Conservation (phyloP, 2,113 vertebrate species). For the Sylvilagus bachmani region DNA sequence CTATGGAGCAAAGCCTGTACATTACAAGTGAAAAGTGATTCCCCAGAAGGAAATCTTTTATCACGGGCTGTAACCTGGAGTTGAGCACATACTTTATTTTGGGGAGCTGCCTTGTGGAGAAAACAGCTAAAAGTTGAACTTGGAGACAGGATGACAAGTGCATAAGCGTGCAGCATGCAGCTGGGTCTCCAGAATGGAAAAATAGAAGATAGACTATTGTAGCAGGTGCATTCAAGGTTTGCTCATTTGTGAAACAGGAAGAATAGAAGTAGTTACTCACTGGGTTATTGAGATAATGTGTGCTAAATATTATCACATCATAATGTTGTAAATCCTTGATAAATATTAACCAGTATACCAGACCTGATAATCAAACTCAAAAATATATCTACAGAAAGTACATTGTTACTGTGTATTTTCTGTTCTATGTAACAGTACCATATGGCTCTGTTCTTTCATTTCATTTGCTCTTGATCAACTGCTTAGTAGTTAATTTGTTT, state of each 20-base stretch:
- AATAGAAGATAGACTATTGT: not conserved
- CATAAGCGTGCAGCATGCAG: not conserved
- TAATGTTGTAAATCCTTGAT: not conserved
- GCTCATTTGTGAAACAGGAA: not conserved
- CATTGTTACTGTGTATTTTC: not conserved
- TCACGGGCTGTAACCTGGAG: constrained; percentile 37
- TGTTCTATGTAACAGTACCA: not conserved
- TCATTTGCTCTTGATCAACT: not conserved
- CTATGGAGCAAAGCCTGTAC: not conserved
- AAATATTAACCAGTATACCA: not conserved
- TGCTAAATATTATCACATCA: not conserved
- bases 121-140: not conserved
- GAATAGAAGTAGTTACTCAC: not conserved
- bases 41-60: constrained; percentile 63
- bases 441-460: not conserved
- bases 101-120: constrained; percentile 15
- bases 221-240: not conserved
- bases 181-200: not conserved
- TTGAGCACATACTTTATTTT: not conserved
- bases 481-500: not conserved
- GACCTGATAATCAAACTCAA: not conserved
- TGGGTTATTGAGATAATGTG: not conserved
- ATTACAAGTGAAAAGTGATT: constrained; percentile 61
- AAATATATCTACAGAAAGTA: not conserved
- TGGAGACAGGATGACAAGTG: not conserved